Evolutionary conservation across 2,113 vertebrate genomes (phyloP).

Genomic region (human (Homo sapiens)): DNA sequence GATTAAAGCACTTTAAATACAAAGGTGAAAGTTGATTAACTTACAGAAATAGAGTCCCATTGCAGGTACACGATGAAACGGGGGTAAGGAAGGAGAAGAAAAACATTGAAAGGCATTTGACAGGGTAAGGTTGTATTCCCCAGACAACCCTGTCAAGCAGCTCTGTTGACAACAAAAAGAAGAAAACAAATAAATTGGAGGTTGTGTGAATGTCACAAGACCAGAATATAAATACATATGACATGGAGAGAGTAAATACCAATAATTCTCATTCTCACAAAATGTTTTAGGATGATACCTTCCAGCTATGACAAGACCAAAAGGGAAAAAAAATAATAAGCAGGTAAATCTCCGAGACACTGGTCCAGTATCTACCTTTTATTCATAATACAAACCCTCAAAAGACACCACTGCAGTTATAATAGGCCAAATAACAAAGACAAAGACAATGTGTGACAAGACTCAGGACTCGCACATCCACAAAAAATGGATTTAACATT

Average conservation of each 20-base stretch:
- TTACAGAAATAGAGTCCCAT: constrained; percentile 35
- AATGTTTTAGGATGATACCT: neutral
- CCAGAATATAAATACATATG: constrained; percentile 39
- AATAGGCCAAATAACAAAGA: neutral
- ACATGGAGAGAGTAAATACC: neutral
- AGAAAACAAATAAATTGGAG: constrained; percentile 59
- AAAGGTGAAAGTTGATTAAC: constrained; percentile 7
- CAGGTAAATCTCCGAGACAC: neutral
- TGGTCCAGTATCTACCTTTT: neutral
- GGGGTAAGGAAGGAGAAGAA: neutral
- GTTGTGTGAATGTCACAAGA: constrained; percentile 42
- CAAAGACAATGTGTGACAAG: neutral
- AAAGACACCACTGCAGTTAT: neutral
- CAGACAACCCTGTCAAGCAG: neutral
- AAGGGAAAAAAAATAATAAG: neutral
- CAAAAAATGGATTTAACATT: neutral
- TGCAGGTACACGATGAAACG: neutral
- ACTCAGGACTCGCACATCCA: neutral
- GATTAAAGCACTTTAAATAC: constrained; percentile 30
- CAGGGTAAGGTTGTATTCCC: constrained; percentile 10
- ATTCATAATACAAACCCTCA: neutral
- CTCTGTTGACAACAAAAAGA: neutral
- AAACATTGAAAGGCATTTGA: constrained; percentile 28
- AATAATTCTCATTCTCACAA: constrained; percentile 17
- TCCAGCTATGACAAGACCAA: neutral